Evolutionary conservation across 2,113 vertebrate species (phyloP).

Genomic region (Illadopsis cleaveri): DNA sequence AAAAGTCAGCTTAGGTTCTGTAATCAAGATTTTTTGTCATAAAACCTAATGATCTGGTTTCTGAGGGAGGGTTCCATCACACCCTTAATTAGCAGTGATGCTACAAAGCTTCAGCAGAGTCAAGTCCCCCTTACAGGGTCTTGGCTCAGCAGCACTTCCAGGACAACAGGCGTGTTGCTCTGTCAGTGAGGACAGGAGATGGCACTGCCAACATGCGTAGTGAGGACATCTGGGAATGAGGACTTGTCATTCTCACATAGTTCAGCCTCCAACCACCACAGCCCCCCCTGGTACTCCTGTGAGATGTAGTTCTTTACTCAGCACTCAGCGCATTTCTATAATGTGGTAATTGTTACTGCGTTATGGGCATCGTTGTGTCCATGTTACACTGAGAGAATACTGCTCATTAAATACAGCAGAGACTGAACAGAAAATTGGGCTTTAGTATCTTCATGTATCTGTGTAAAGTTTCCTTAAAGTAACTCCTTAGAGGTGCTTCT

Average conservation of each 20-base stretch:
- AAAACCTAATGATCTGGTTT: not conserved
- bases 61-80: not conserved
- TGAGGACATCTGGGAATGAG: not conserved
- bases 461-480: constrained; percentile 34
- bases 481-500: constrained; percentile 40
- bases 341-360: not conserved
- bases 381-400: not conserved
- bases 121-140: not conserved
- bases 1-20: not conserved
- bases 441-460: constrained; percentile 12
- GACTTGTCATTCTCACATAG: not conserved
- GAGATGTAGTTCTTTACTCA: not conserved
- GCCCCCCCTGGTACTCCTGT: not conserved
- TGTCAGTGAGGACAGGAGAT: not conserved
- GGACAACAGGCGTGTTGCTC: not conserved
- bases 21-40: not conserved
- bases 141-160: not conserved
- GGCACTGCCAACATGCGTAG: fast-evolving
- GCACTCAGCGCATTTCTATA: not conserved
- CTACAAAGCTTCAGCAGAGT: not conserved
- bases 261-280: not conserved
- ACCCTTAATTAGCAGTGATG: not conserved
- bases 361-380: not conserved
- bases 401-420: constrained; percentile 29
- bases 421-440: constrained; percentile 24